These are phyloP conservation scores for Aegithalos caudatus DNA, from an alignment of 2,113 vertebrate species.

Conservation along the genomic window DNA sequence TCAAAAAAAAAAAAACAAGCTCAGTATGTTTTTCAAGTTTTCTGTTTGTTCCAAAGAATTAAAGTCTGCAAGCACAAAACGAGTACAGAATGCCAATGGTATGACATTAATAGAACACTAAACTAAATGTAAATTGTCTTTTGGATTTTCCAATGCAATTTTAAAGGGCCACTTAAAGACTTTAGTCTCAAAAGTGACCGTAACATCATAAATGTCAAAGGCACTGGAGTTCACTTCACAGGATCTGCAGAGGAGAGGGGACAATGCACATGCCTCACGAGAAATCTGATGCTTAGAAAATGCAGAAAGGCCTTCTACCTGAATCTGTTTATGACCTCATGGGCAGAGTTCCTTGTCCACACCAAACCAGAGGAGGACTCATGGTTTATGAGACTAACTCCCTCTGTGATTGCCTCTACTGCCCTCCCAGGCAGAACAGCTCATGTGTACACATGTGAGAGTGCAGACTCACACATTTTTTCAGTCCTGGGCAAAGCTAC, in stretches of 20 bases:
- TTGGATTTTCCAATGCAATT: background rate
- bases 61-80: background rate
- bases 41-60: background rate
- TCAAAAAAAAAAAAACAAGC: background rate
- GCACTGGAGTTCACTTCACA: background rate
- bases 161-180: background rate
- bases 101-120: background rate
- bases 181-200: background rate
- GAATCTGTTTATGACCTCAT: background rate
- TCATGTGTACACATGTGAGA: accelerated
- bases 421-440: background rate
- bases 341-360: background rate
- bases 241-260: background rate
- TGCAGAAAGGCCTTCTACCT: background rate
- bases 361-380: background rate
- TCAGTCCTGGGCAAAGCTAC: background rate
- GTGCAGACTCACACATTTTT: background rate
- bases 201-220: background rate
- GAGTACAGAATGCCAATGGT: background rate
- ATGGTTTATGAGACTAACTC: accelerated
- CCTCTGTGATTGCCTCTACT: background rate
- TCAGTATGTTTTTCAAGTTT: background rate
- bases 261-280: background rate
- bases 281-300: background rate
- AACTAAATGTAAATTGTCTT: background rate